phyloP scores from a whole-genome alignment of 1,140 invertebrate genomes.

The Heliothis virescens region DNA sequence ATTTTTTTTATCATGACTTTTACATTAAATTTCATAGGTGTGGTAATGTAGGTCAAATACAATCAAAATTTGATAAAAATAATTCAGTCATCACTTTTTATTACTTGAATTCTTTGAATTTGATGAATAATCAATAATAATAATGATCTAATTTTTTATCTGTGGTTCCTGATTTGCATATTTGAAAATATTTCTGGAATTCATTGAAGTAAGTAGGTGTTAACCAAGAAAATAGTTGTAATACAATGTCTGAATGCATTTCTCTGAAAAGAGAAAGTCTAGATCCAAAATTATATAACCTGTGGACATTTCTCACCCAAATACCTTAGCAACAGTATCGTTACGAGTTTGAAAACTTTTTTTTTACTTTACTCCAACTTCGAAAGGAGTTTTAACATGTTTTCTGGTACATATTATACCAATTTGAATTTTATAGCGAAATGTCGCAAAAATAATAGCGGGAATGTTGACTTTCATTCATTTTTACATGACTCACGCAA shows the following conservation, averaged over 20 bases:
- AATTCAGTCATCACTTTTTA: too few relatives aligned
- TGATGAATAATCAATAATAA: too few relatives aligned
- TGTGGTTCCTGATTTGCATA: too few relatives aligned
- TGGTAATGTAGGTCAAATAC: neutral
- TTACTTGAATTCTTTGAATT: too few relatives aligned
- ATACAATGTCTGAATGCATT: neutral
- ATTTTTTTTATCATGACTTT: neutral
- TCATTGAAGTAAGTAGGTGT: too few relatives aligned
- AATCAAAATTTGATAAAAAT: neutral
- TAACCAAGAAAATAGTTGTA: neutral
- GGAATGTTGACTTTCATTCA: slow-evolving; percentile 24
- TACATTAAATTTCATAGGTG: neutral
- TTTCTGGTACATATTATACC: neutral
- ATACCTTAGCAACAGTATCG: neutral
- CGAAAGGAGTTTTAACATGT: neutral
- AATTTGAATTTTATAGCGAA: neutral
- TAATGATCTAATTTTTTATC: too few relatives aligned
- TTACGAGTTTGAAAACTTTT: neutral
- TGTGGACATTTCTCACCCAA: slow-evolving; percentile 23
- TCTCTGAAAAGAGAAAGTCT: slow-evolving; percentile 45
- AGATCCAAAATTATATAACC: slow-evolving; percentile 49
- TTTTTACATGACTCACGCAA: slow-evolving; percentile 61
- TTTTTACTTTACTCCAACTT: neutral
- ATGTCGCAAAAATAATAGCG: slow-evolving; percentile 4
- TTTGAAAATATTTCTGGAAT: too few relatives aligned